These are phyloP conservation scores for Otolemur garnettii DNA, from an alignment of 2,113 vertebrate genomes.

Conservation along the genomic window DNA sequence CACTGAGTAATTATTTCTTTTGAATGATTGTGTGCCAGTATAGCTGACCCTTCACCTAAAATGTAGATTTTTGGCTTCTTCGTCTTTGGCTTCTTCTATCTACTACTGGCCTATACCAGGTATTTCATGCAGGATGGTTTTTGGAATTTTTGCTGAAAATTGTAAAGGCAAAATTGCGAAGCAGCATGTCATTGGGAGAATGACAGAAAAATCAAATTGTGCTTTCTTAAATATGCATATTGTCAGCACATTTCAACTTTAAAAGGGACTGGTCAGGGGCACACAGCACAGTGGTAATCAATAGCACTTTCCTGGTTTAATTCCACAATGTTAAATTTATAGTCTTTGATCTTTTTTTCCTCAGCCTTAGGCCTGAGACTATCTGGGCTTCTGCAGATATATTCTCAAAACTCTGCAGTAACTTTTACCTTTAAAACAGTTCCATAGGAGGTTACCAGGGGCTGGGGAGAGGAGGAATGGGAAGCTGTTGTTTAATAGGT, in stretches of 20 bases:
- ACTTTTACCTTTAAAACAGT: constrained; percentile 36
- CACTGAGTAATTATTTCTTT: not conserved
- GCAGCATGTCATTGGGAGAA: constrained; percentile 4
- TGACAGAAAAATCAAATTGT: not conserved
- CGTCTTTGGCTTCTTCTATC: constrained; percentile 30
- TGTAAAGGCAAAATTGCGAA: constrained; percentile 21
- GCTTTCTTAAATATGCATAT: constrained; percentile 52
- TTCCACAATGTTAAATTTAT: not conserved
- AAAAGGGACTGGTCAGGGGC: not conserved
- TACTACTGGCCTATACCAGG: not conserved
- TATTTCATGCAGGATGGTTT: not conserved
- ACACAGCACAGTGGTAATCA: not conserved
- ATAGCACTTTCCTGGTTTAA: constrained; percentile 24
- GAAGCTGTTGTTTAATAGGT: constrained; percentile 13
- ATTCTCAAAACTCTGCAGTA: not conserved
- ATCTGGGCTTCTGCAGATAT: not conserved
- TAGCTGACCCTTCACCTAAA: not conserved
- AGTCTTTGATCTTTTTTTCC: constrained; percentile 1
- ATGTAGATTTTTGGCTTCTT: constrained; percentile 4
- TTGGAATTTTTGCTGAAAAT: not conserved
- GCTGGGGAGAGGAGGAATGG: not conserved
- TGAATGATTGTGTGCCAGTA: not conserved
- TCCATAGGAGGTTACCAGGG: not conserved
- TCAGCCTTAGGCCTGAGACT: not conserved
- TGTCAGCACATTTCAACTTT: constrained; percentile 36